A percentile compares a stretch with the other conserved stretches of the same genome.
Evolutionary conservation across 2,888 invertebrate species (phyloP).

Genomic region (Girardia tigrina): DNA sequence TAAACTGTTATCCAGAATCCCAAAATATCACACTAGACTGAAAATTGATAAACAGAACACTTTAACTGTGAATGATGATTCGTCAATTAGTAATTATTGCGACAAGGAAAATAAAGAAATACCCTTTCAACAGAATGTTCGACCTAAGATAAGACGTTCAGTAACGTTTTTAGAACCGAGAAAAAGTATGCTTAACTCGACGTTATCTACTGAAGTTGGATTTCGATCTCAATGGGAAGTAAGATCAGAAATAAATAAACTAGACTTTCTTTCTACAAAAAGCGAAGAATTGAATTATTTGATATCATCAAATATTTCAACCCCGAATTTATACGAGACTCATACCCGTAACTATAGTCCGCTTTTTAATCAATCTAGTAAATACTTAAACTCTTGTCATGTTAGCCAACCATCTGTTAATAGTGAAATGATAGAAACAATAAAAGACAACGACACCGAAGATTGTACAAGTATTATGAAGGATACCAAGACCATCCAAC

Average conservation of each 20-base stretch:
- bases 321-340: neutral
- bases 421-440: neutral
- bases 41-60: neutral
- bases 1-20: neutral
- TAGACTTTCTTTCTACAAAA: neutral
- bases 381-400: no score
- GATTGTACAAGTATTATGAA: neutral
- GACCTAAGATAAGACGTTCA: neutral
- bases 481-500: neutral
- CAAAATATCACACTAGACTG: neutral
- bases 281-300: neutral
- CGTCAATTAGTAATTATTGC: neutral
- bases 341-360: neutral
- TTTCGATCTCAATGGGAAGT: neutral
- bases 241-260: neutral
- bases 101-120: neutral
- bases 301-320: neutral
- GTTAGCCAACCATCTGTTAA: no score
- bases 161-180: neutral
- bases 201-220: neutral
- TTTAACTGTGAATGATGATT: neutral
- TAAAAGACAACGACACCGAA: neutral
- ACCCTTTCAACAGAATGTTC: neutral
- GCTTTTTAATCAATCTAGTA: neutral
- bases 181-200: neutral